Conservation (phyloP, 2,888 invertebrate genomes). For the Morinoia aosen region DNA sequence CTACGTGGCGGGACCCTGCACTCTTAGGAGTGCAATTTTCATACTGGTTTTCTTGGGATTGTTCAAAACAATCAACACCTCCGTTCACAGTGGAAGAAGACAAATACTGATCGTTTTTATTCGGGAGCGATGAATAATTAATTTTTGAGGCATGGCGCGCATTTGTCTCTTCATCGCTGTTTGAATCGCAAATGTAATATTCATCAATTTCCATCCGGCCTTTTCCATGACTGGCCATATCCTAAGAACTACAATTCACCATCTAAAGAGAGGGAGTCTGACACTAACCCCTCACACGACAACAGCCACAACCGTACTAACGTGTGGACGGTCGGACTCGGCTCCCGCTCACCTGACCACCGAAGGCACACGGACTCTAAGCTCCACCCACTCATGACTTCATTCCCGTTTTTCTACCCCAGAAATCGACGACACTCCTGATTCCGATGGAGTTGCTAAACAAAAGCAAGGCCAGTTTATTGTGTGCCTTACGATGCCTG, state of each 20-base stretch:
- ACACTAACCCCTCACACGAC: neutral
- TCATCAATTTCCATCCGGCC: slow-evolving; percentile 6
- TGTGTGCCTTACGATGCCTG: neutral
- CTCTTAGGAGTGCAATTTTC: neutral
- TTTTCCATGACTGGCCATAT: slow-evolving; percentile 4
- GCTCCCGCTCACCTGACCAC: neutral
- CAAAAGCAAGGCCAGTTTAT: neutral
- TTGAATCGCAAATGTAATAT: neutral
- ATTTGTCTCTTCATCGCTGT: neutral
- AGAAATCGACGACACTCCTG: neutral
- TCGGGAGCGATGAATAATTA: neutral
- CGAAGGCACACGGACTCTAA: neutral
- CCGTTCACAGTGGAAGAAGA: neutral
- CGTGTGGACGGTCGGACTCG: neutral
- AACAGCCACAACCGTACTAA: neutral
- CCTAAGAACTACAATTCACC: slow-evolving; percentile 23
- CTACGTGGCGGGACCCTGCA: neutral
- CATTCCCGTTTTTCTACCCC: slow-evolving; percentile 22
- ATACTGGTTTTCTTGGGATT: neutral
- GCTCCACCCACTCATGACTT: slow-evolving; percentile 29
- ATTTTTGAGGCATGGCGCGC: neutral
- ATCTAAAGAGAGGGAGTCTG: neutral
- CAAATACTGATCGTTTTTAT: neutral
- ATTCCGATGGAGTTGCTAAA: neutral
- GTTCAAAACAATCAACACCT: neutral